Conservation (phyloP, 2,888 invertebrate genomes). For the Criorhina ranunculi region DNA sequence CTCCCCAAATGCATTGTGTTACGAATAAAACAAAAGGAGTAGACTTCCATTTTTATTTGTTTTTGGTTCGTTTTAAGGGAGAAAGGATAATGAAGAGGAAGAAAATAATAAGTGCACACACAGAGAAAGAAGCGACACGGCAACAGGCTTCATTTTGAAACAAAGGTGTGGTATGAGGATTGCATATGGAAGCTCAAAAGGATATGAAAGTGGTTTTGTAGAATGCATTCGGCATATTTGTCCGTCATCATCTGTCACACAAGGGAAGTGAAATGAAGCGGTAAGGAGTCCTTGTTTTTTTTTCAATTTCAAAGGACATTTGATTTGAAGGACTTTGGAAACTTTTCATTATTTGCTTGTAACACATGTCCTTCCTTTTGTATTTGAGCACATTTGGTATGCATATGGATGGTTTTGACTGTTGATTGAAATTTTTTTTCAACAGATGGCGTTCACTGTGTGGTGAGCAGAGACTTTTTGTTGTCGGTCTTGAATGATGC, state of each 20-base stretch:
- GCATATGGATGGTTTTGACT: slow-evolving; percentile 30
- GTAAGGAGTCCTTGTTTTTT: slow-evolving; percentile 19
- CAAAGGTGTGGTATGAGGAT: slow-evolving; percentile 18
- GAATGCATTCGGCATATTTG: slow-evolving; percentile 61
- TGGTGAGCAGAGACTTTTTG: not conserved
- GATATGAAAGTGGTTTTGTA: slow-evolving; percentile 52
- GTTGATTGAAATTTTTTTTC: slow-evolving; percentile 34
- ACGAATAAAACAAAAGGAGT: slow-evolving; percentile 63
- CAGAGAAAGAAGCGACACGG: slow-evolving; percentile 32
- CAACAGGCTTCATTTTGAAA: slow-evolving; percentile 64
- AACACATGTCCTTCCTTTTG: slow-evolving; percentile 57
- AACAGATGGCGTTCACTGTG: slow-evolving; percentile 44
- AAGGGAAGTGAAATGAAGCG: slow-evolving; percentile 48
- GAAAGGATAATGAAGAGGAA: slow-evolving; percentile 68
- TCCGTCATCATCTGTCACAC: slow-evolving; percentile 62
- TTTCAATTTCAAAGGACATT: slow-evolving; percentile 47
- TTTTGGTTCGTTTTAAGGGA: slow-evolving; percentile 31
- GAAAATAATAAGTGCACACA: slow-evolving; percentile 58
- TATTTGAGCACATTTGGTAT: slow-evolving; percentile 39
- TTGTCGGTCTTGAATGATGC: too few species aligned
- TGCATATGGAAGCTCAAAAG: slow-evolving; percentile 35
- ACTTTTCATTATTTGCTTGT: slow-evolving; percentile 64
- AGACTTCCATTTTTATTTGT: slow-evolving; percentile 60
- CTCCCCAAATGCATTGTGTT: slow-evolving; percentile 68
- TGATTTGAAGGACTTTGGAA: slow-evolving; percentile 55